Evolutionary conservation across 2,888 invertebrate species (phyloP), one percentile per base, ranked within the genome.

Genomic region (Amiota mariae): DNA sequence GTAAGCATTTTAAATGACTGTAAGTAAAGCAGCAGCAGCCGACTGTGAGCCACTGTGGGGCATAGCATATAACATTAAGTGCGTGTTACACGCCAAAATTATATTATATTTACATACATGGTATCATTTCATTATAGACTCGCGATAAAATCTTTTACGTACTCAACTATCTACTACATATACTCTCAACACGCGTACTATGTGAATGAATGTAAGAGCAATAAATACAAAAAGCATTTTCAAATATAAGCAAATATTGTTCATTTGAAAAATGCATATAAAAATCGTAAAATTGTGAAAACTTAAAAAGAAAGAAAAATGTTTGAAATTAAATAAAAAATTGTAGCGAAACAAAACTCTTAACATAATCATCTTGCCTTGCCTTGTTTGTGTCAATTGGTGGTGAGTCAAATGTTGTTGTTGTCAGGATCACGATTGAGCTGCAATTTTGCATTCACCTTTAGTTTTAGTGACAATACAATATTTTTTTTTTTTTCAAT

Each of bases 251-350:
- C 54, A 15, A 54, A 36, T 6, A 36, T 36, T 36, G 36, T 6
- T 54, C 54, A 20, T 20, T 59, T 57, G 9, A 11, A 20, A 36
- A 57, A 74, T 61, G 72, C 54, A 71, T 61, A 71, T 49, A 57
- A 68, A 70, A 71, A 36, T 36, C 3, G 6, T 36, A 36, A 36
- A 36, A 36, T 36, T 36, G 36, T 36, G 36, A 36, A 36, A 36
- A 36, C 36, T 36, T 36, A 36, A 36, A 49, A 63, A 61, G 68
- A 67, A 59, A n/a, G 11, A 63, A 72, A 73, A 70, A 74, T 71
- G 70, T 73, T 74, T 74, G 72, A 66, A 72, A 66, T 76, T 76
- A 73, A 76, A 74, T 72, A 74, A 74, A 74, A 74, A 68, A 54
- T 68, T 54, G 47, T 46, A 68, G 61, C 46, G 54, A 61, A 15